phyloP scores from a whole-genome alignment of 2,888 invertebrate species.

The Laothoe populi region DNA sequence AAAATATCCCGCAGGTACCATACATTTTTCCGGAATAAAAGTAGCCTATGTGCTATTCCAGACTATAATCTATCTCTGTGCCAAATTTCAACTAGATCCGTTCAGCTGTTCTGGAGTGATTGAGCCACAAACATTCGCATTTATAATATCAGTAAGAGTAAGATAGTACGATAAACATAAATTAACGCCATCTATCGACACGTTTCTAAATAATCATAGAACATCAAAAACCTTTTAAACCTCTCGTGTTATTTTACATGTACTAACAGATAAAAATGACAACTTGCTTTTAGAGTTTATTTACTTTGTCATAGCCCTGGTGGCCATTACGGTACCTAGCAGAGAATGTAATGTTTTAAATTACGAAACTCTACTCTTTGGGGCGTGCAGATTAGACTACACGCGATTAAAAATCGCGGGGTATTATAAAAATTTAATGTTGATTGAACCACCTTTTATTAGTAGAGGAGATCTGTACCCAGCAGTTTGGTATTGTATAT shows the following conservation, averaged over 20 bases:
- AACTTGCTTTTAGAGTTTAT: slow-evolving; percentile 51
- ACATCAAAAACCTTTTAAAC: slow-evolving; percentile 38
- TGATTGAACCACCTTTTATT: too few relatives aligned
- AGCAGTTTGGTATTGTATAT: not conserved
- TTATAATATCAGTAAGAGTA: too few relatives aligned
- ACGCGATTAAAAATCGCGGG: slow-evolving; percentile 37
- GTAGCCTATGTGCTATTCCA: too few relatives aligned
- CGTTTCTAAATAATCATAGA: not conserved
- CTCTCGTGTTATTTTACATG: slow-evolving; percentile 36
- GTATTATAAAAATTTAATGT: too few relatives aligned
- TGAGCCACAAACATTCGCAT: too few relatives aligned
- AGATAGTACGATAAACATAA: not conserved
- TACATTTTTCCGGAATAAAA: too few relatives aligned
- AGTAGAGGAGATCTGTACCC: too few relatives aligned
- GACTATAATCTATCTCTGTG: too few relatives aligned
- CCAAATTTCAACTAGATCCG: too few relatives aligned
- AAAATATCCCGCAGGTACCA: too few relatives aligned
- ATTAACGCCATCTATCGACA: slow-evolving; percentile 6
- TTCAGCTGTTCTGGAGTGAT: too few relatives aligned
- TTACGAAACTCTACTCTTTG: slow-evolving; percentile 45
- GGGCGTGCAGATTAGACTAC: slow-evolving; percentile 35
- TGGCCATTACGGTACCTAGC: slow-evolving; percentile 49
- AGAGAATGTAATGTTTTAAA: slow-evolving; percentile 50
- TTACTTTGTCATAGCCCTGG: slow-evolving; percentile 46
- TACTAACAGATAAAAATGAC: slow-evolving; percentile 49